Conservation (phyloP, 2,113 vertebrate genomes). For the Podocnemis expansa region DNA sequence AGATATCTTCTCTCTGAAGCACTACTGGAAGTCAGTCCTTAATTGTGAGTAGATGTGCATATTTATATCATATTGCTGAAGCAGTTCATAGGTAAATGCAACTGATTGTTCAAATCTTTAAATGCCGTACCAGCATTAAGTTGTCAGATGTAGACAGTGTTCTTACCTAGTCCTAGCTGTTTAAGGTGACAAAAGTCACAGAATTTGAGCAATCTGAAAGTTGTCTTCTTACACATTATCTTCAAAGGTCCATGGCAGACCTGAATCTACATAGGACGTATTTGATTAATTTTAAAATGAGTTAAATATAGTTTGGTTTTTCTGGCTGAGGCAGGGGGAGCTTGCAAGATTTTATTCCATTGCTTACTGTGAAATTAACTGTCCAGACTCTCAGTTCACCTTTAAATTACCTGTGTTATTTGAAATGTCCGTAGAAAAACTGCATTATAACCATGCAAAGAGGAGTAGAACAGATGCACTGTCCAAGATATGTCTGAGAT, state of each 20-base stretch:
- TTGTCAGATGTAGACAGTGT: background rate
- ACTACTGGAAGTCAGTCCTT: background rate
- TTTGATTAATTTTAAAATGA: slow-evolving; percentile 68
- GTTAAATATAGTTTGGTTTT: slow-evolving; percentile 61
- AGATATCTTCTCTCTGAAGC: background rate
- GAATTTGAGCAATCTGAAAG: background rate
- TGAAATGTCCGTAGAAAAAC: slow-evolving; percentile 50
- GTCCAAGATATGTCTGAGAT: background rate
- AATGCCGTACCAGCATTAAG: slow-evolving; percentile 20
- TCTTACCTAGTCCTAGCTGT: slow-evolving; percentile 2
- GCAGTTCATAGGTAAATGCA: slow-evolving; percentile 31
- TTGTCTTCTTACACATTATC: slow-evolving; percentile 37
- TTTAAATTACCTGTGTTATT: slow-evolving; percentile 47
- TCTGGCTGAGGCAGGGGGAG: slow-evolving; percentile 44
- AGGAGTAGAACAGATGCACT: slow-evolving; percentile 20
- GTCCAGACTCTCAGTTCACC: slow-evolving; percentile 49
- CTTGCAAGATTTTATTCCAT: slow-evolving; percentile 37
- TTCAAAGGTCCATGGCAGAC: slow-evolving; percentile 56
- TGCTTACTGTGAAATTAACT: slow-evolving; percentile 57
- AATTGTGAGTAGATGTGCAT: slow-evolving; percentile 2
- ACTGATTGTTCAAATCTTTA: slow-evolving; percentile 30
- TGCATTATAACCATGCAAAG: slow-evolving; percentile 7
- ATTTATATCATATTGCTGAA: slow-evolving; percentile 7
- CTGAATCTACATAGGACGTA: slow-evolving; percentile 34
- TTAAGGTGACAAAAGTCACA: slow-evolving; percentile 30